phyloP scores from a whole-genome alignment of 2,888 invertebrate genomes.

The Abrostola tripartita region DNA sequence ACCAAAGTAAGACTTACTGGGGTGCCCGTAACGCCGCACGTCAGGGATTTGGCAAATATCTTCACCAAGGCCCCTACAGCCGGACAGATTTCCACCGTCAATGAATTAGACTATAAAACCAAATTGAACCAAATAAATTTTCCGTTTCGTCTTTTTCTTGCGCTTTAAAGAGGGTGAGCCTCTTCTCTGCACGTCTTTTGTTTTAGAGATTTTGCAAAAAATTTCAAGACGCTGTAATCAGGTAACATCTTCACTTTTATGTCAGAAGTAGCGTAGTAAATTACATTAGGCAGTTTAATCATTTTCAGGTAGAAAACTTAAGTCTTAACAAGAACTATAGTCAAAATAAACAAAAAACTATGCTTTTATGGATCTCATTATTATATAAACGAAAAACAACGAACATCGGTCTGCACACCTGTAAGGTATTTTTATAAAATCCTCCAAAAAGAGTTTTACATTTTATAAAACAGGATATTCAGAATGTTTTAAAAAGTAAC shows the following conservation, averaged over 20 bases:
- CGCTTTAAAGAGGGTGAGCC: slow-evolving; percentile 59
- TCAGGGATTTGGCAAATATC: slow-evolving; percentile 78
- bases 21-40: slow-evolving; percentile 59
- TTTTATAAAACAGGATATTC: not conserved
- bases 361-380: too few species aligned
- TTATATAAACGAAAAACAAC: too few species aligned
- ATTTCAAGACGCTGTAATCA: not conserved
- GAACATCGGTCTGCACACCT: too few species aligned
- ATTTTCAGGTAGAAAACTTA: too few species aligned
- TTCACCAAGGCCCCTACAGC: slow-evolving; percentile 61
- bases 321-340: too few species aligned
- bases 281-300: too few species aligned
- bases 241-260: too few species aligned
- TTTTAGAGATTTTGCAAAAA: slow-evolving; percentile 4
- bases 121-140: slow-evolving; percentile 86
- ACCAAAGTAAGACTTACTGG: slow-evolving; percentile 65
- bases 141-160: slow-evolving; percentile 80
- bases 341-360: too few species aligned
- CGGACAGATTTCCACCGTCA: slow-evolving; percentile 74
- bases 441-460: not conserved
- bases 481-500: not conserved
- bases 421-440: too few species aligned
- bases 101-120: slow-evolving; percentile 87
- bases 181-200: slow-evolving; percentile 34
- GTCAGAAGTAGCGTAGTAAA: too few species aligned